phyloP scores from a whole-genome alignment of 2,797 vertebrate genomes.

The Clarias platycephalus region DNA sequence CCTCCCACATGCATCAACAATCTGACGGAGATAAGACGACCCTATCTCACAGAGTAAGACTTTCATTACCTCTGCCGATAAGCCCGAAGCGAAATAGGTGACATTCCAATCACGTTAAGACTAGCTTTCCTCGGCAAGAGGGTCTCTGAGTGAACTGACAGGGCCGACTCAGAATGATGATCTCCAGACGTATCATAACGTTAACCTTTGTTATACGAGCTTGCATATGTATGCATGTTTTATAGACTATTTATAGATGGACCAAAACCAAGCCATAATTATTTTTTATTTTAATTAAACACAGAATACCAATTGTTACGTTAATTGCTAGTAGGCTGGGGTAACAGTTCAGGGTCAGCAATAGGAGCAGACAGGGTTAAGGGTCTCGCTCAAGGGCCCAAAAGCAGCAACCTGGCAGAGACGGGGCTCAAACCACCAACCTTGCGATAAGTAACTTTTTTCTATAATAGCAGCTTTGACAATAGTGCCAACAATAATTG shows the following conservation, averaged over 20 bases:
- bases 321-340: no score
- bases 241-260: background rate
- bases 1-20: conserved; percentile 27
- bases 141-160: conserved; percentile 44
- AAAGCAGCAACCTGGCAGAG: no score
- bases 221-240: no score
- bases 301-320: background rate
- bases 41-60: conserved; percentile 71
- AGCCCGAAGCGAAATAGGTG: conserved; percentile 71
- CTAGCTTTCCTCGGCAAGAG: conserved; percentile 49
- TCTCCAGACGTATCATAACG: background rate
- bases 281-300: background rate
- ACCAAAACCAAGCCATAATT: background rate
- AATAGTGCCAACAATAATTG: background rate
- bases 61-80: conserved; percentile 72
- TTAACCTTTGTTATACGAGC: background rate
- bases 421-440: no score
- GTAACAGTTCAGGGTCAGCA: no score
- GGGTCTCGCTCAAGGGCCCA: no score
- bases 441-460: background rate
- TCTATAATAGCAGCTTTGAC: background rate
- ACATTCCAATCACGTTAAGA: conserved; percentile 73
- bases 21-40: conserved; percentile 42
- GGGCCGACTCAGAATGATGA: conserved; percentile 43
- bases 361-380: no score